A percentile compares a stretch with the other conserved stretches of the same genome.
phyloP scores from a whole-genome alignment of 2,113 vertebrate genomes.

The Capreolus pygargus region DNA sequence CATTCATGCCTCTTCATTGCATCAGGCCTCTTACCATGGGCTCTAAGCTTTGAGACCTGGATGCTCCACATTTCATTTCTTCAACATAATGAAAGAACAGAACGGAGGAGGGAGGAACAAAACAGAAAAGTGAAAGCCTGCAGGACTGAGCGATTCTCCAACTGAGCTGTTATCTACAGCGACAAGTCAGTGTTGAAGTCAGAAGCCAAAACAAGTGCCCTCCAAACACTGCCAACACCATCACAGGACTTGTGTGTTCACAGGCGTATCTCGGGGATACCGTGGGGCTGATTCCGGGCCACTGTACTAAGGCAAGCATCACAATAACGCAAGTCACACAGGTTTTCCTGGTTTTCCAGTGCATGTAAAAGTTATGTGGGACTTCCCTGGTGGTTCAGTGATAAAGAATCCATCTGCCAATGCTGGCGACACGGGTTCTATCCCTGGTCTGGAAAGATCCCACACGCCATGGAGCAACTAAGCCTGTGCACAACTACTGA shows the following conservation, averaged over 20 bases:
- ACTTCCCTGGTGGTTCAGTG: not conserved
- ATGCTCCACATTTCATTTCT: not conserved
- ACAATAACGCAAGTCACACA: too few relatives aligned
- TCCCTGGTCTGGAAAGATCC: not conserved
- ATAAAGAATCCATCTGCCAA: not conserved
- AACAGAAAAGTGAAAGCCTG: not conserved
- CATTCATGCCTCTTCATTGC: not conserved
- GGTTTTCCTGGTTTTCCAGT: not conserved
- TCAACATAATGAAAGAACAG: not conserved
- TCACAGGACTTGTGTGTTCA: not conserved
- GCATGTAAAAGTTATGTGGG: not conserved
- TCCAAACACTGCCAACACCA: not conserved
- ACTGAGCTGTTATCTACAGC: accelerated
- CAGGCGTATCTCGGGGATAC: not conserved
- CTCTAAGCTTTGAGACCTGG: not conserved
- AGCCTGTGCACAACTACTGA: not conserved
- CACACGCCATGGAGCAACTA: not conserved
- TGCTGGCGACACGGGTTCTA: not conserved
- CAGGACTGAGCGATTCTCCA: not conserved
- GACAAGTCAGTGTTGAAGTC: not conserved
- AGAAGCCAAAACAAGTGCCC: not conserved
- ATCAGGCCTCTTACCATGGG: not conserved
- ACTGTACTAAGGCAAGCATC: too few relatives aligned
- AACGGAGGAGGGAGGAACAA: not conserved
- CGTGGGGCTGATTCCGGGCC: not conserved